Percentiles rank a stretch among this genome's conserved stretches.
Evolutionary conservation across 1,140 invertebrate genomes (phyloP).

Genomic region (Zaprionus gabonicus): DNA sequence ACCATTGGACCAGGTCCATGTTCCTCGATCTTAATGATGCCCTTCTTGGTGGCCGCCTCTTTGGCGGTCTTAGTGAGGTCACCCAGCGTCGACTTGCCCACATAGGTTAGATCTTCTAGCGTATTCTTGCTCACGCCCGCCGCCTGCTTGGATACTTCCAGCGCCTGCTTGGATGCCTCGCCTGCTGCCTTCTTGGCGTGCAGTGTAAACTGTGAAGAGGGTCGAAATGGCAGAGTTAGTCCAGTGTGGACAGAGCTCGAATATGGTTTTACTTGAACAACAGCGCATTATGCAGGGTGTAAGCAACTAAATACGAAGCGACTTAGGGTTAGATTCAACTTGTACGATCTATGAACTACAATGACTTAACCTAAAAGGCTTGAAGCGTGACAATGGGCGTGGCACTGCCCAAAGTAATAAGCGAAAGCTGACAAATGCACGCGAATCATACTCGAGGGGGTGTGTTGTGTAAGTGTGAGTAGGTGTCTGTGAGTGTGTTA

Average conservation of each 20-base stretch:
- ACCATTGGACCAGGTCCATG: conserved; percentile 17
- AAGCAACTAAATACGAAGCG: conserved; percentile 15
- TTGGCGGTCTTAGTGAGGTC: conserved; percentile 96
- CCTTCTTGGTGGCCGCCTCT: conserved; percentile 93
- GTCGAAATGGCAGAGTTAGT: neutral
- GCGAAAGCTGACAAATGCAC: neutral
- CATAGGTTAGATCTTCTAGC: conserved; percentile 93
- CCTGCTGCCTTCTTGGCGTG: conserved; percentile 95
- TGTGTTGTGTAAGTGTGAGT: neutral
- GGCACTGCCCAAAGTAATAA: neutral
- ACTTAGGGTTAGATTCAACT: neutral
- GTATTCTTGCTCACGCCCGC: conserved; percentile 95
- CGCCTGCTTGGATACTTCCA: conserved; percentile 94
- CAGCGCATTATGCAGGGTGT: conserved; percentile 31
- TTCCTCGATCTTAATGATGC: conserved; percentile 88
- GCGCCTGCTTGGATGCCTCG: conserved; percentile 93
- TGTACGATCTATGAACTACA: conserved; percentile 12
- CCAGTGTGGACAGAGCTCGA: neutral
- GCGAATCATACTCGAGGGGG: neutral
- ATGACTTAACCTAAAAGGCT: conserved; percentile 4
- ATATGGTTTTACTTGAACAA: conserved; percentile 28
- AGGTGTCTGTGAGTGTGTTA: neutral
- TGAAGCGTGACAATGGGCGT: neutral
- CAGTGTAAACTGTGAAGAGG: conserved; percentile 88
- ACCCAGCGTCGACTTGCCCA: conserved; percentile 93